These are phyloP conservation scores for Tokudaia muenninki DNA, from an alignment of 2,797 vertebrate species.

Conservation along the genomic window DNA sequence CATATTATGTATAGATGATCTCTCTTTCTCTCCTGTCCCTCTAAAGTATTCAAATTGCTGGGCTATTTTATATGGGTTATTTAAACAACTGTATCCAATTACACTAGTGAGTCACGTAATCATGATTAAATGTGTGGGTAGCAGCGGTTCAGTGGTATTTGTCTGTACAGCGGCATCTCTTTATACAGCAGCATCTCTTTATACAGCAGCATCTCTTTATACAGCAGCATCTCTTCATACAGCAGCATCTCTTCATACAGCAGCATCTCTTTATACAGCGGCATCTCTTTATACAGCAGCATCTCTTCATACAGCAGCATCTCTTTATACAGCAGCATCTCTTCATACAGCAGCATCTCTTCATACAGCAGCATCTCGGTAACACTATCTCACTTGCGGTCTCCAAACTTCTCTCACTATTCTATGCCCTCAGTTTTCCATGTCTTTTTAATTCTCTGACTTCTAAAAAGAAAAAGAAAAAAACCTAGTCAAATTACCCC, in stretches of 20 bases:
- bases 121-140: slow-evolving; percentile 43
- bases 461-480: neutral
- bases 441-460: neutral
- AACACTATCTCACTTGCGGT: neutral
- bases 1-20: neutral
- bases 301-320: slow-evolving; percentile 38
- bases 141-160: slow-evolving; percentile 46
- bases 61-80: slow-evolving; percentile 56
- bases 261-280: too few relatives aligned
- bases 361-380: slow-evolving; percentile 24
- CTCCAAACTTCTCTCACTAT: neutral
- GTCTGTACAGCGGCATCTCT: slow-evolving; percentile 16
- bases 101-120: slow-evolving; percentile 52
- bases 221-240: too few relatives aligned
- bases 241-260: slow-evolving; percentile 21
- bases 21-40: neutral
- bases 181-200: slow-evolving; percentile 29
- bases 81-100: slow-evolving; percentile 76
- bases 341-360: slow-evolving; percentile 33
- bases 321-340: neutral
- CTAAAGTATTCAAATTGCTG: slow-evolving; percentile 29
- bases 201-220: slow-evolving; percentile 23
- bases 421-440: neutral
- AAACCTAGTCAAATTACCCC: neutral
- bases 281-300: slow-evolving; percentile 21